These are phyloP conservation scores for Ictalurus furcatus DNA, from an alignment of 2,113 vertebrate species.

Conservation along the genomic window DNA sequence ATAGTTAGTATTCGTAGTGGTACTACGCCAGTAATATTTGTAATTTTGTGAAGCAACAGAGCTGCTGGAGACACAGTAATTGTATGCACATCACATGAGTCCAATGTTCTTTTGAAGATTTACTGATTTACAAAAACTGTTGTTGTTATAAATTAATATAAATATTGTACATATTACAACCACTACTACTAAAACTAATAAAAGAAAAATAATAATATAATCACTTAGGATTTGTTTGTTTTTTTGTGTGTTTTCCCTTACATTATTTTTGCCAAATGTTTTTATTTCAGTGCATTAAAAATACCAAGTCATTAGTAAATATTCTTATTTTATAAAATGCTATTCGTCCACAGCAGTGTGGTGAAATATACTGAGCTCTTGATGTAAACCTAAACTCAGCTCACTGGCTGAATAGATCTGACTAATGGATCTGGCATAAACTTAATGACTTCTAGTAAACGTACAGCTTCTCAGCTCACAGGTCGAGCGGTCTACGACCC, in stretches of 20 bases:
- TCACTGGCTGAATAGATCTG: neutral
- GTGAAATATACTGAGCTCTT: neutral
- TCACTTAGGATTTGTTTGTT: neutral
- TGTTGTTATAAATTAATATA: neutral
- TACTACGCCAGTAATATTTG: too few species aligned
- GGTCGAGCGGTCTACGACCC: conserved; percentile 44
- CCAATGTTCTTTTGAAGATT: too few species aligned
- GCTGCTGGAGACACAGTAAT: too few species aligned
- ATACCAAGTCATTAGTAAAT: neutral
- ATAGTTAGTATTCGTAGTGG: too few species aligned
- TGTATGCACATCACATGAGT: too few species aligned
- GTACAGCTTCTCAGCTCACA: neutral
- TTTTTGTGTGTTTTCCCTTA: neutral
- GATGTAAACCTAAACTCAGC: neutral
- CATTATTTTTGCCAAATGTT: neutral
- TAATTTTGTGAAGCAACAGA: too few species aligned
- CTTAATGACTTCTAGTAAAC: neutral
- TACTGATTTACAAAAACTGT: neutral
- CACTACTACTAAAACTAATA: neutral
- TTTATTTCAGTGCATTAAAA: neutral
- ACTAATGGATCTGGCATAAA: neutral
- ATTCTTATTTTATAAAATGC: neutral
- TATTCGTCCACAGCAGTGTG: neutral
- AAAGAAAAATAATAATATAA: neutral
- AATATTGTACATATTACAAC: neutral